A percentile compares a stretch with the other conserved stretches of the same genome.
Evolutionary conservation across 2,888 invertebrate species (phyloP).

Genomic region (Orthosia incerta): DNA sequence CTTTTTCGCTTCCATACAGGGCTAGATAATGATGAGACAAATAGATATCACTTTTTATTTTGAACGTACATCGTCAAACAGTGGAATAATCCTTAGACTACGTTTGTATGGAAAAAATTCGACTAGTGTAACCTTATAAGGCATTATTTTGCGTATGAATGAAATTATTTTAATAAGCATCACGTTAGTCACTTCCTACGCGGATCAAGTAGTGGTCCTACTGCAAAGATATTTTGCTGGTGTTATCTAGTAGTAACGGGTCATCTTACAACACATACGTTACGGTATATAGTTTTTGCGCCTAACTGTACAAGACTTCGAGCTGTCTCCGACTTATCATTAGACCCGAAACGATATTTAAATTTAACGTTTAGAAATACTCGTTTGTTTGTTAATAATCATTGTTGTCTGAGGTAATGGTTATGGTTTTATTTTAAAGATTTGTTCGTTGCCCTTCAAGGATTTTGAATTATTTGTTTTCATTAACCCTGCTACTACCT

Average conservation of each 20-base stretch:
- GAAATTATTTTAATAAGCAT: not conserved
- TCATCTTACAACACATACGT: conserved; percentile 26
- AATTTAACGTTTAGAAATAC: not conserved
- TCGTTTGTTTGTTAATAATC: not conserved
- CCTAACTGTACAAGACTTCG: conserved; percentile 30
- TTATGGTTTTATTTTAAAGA: not conserved
- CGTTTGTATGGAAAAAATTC: too few species aligned
- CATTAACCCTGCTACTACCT: too few species aligned
- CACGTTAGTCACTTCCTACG: not conserved
- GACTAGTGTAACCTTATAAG: too few species aligned
- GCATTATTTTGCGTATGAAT: too few species aligned
- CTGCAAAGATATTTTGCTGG: conserved; percentile 23
- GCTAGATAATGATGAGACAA: too few species aligned
- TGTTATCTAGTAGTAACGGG: conserved; percentile 42
- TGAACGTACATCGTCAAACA: too few species aligned
- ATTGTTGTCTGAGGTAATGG: conserved; percentile 29
- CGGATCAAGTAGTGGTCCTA: conserved; percentile 18
- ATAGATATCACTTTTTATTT: too few species aligned
- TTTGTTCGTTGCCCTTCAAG: not conserved
- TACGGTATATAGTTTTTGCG: conserved; percentile 55
- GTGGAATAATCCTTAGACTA: too few species aligned
- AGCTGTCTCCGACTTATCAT: conserved; percentile 17
- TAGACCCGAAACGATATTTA: not conserved
- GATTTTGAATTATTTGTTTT: not conserved
- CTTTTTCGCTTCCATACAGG: too few species aligned